Percentiles rank a stretch among this genome's conserved stretches.
Conservation (phyloP, 92 coral and sea anemone genomes). For the Parazoanthus atlanticus region DNA sequence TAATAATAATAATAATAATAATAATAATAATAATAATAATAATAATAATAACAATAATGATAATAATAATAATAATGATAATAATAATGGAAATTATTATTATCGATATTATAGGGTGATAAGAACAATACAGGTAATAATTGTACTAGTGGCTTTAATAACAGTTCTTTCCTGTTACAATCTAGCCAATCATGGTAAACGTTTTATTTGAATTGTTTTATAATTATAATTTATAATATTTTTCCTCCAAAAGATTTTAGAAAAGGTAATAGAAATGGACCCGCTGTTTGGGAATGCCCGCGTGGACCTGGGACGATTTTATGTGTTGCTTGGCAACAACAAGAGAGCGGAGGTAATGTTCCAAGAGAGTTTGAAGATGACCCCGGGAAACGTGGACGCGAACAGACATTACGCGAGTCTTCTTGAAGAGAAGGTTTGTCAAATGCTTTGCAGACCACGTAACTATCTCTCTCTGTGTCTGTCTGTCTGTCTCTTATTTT, state of each 20-base stretch:
- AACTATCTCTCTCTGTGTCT: not conserved
- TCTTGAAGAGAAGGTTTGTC: conserved; percentile 17
- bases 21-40: too few species aligned
- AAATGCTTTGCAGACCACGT: not conserved
- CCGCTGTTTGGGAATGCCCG: conserved; percentile 45
- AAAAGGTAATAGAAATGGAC: conserved; percentile 24
- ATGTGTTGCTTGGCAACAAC: conserved; percentile 20
- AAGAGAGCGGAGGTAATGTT: conserved; percentile 28
- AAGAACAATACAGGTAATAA: too few species aligned
- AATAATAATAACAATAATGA: too few species aligned
- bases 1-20: too few species aligned
- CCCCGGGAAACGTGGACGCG: conserved; percentile 38
- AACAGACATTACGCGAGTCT: conserved; percentile 42
- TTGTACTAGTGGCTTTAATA: too few species aligned
- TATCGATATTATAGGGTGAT: too few species aligned
- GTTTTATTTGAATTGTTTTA: too few species aligned
- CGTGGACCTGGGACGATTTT: conserved; percentile 40
- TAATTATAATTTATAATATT: not conserved
- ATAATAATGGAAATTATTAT: too few species aligned
- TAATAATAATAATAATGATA: too few species aligned
- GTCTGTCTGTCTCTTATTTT: not conserved
- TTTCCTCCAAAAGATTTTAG: conserved; percentile 2
- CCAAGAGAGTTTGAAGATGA: conserved; percentile 30
- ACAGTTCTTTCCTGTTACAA: too few species aligned
- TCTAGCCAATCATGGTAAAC: too few species aligned